Evolutionary conservation across 2,797 vertebrate species (phyloP).

Genomic region (Anisognathus igniventris): DNA sequence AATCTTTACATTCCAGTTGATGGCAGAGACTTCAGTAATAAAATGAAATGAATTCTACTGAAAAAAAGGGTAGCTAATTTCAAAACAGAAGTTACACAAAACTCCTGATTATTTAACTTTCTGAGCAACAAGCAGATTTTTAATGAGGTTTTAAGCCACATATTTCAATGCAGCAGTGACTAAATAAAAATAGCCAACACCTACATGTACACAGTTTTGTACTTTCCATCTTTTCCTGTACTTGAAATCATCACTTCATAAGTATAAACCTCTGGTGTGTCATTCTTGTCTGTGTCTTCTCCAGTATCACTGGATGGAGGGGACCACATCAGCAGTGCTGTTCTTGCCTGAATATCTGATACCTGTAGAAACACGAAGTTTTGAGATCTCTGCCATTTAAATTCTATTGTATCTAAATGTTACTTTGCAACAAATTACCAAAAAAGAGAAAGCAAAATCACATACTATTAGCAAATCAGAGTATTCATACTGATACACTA

Average conservation of each 20-base stretch:
- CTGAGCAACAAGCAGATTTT: not conserved
- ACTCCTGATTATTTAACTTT: not conserved
- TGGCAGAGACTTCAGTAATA: not conserved
- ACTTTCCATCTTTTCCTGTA: constrained; percentile 89
- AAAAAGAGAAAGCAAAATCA: not conserved
- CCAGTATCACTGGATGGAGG: constrained; percentile 75
- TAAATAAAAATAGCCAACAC: constrained; percentile 40
- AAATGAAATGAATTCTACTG: not conserved
- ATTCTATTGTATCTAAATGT: not conserved
- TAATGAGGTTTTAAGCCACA: not conserved
- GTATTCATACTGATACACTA: not conserved
- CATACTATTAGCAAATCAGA: not conserved
- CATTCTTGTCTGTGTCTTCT: constrained; percentile 70
- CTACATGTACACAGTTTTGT: constrained; percentile 85
- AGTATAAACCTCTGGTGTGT: constrained; percentile 74
- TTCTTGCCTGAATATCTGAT: constrained; percentile 87
- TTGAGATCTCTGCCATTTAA: constrained; percentile 2
- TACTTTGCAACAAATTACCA: not conserved
- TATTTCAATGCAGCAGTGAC: not conserved
- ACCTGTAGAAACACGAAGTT: constrained; percentile 74
- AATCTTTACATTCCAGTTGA: not conserved
- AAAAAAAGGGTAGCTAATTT: not conserved
- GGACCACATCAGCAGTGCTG: constrained; percentile 82
- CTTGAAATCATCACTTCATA: constrained; percentile 88
- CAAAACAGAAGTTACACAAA: not conserved